Percentiles rank a stretch among this genome's conserved stretches.
Evolutionary conservation across 2,888 invertebrate species (phyloP).

Genomic region (Noctua comes): DNA sequence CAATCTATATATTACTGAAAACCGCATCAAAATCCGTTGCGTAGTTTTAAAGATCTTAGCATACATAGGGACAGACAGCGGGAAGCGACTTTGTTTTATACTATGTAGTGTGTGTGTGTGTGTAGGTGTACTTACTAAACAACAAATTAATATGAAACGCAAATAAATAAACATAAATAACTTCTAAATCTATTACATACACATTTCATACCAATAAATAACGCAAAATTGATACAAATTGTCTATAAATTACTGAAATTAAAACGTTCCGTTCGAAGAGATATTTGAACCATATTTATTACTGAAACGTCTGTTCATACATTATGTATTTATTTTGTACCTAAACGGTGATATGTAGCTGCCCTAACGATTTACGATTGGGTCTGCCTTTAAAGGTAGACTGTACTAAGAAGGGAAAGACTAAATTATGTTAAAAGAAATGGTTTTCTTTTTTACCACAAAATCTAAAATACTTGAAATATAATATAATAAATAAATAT

Average conservation of each 20-base stretch:
- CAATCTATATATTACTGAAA: too few species aligned
- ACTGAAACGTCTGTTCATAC: slow-evolving; percentile 28
- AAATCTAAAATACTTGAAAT: too few species aligned
- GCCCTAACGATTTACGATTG: slow-evolving; percentile 1
- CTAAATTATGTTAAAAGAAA: too few species aligned
- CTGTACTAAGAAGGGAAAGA: too few species aligned
- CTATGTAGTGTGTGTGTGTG: too few species aligned
- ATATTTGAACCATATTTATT: slow-evolving; percentile 13
- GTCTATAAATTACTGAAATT: slow-evolving; percentile 40
- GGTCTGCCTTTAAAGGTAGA: neutral
- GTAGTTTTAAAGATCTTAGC: too few species aligned
- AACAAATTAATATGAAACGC: neutral
- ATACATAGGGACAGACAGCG: too few species aligned
- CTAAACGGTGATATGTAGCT: slow-evolving; percentile 7
- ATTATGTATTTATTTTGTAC: slow-evolving; percentile 39
- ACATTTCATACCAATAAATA: slow-evolving; percentile 21
- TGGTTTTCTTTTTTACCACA: too few species aligned
- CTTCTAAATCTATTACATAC: slow-evolving; percentile 6
- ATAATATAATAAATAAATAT: too few species aligned
- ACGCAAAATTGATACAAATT: slow-evolving; percentile 12
- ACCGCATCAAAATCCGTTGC: too few species aligned
- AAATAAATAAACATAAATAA: neutral
- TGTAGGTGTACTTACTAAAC: neutral
- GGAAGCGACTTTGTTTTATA: too few species aligned
- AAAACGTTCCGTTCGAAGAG: slow-evolving; percentile 17